Percentiles rank a stretch among this genome's conserved stretches.
Evolutionary conservation across 2,797 vertebrate species (phyloP).

Genomic region (Buphagus erythrorhynchus): DNA sequence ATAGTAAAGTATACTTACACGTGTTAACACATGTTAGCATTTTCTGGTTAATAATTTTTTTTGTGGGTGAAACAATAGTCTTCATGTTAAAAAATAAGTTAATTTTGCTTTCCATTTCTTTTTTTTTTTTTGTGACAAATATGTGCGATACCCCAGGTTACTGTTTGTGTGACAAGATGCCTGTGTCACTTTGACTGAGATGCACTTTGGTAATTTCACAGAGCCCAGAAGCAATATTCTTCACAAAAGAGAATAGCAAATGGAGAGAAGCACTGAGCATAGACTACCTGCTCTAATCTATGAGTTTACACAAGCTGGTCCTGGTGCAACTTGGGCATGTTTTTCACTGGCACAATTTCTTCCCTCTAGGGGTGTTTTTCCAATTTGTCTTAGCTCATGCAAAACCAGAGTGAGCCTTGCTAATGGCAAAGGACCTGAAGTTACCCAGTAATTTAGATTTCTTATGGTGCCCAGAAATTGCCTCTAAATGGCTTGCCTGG

Average conservation of each 20-base stretch:
- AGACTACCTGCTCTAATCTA: background rate
- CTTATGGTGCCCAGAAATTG: background rate
- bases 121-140: background rate
- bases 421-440: background rate
- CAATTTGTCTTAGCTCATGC: background rate
- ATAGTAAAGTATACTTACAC: too few species aligned
- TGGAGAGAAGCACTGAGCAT: background rate
- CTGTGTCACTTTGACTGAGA: background rate
- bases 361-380: background rate
- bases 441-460: background rate
- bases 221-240: background rate
- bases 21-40: accelerated
- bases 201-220: background rate
- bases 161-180: background rate
- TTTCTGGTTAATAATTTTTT: background rate
- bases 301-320: background rate
- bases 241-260: background rate
- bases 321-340: background rate
- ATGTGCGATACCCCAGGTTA: background rate
- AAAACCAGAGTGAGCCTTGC: background rate
- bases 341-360: background rate
- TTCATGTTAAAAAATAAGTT: background rate
- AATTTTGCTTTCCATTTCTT: background rate
- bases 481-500: background rate
- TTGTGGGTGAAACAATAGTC: background rate